Base-by-base conservation (phyloP, 2,113 vertebrate genomes). In the Hemibagrus wyckioides region DNA sequence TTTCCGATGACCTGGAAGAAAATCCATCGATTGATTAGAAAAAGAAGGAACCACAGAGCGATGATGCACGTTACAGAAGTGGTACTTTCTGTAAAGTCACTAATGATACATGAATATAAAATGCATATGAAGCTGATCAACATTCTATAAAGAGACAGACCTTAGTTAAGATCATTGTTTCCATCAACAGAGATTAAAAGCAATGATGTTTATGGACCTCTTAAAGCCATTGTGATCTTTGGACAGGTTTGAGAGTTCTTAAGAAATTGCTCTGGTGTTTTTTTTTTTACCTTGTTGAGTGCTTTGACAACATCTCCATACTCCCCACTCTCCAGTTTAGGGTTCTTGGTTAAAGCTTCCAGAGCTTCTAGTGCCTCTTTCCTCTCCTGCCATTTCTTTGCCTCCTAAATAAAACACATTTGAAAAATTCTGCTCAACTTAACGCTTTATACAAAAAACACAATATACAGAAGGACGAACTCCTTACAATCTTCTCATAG, bases 341-440 rank as follows among this genome's bases (percentile, higher is more conserved):
- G 98, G 85, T 98, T 99, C 95, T 97, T 99, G 59, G 95, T 93
- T 61, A 99, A 94, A 41, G 93, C 1, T 89, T 99, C 98, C 10
- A 99, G 89, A 85, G 97, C 96, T 90, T 99, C 98, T 91, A 99
- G 92, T 61, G 96, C 98, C 93, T 99, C 98, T 92, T 99, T 99
- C 88, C 98, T 97, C 93, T 99, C 98, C 92, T 99, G 98, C 98
- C 98, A 99, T 92, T 99, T 99, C 93, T 99, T 99, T 82, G 98
- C 97, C 92, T 99, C 98, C 98, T 99, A 89, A 3, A 59, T 15
- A 56, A 14, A 82, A 2, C 33, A 7, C 28, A 0, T 13, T 9
- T 0, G 3, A 71, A 21, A 13, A 28, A 28, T 8, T 3, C 2
- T 21, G 19, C 33, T 15, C 36, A 41, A 33, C 21, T 11, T 36